These are phyloP conservation scores for Epirrhoe tristata DNA, from an alignment of 2,888 invertebrate species.

Conservation along the genomic window DNA sequence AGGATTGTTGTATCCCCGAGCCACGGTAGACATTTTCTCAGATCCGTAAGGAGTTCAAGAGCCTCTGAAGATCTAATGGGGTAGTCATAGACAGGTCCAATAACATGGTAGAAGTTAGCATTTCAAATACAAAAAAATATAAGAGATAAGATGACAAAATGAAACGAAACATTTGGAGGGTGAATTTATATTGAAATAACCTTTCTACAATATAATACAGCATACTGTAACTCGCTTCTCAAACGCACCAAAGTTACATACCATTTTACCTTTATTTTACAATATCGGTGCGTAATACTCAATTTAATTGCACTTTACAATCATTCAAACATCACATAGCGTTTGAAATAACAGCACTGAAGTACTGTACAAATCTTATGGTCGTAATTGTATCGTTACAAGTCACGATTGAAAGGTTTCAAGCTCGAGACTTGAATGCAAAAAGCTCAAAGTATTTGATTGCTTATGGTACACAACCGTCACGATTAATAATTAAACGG, in stretches of 20 bases:
- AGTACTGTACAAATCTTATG: constrained; percentile 7
- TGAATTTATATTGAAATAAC: constrained; percentile 83
- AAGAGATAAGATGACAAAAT: too few species aligned
- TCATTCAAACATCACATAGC: constrained; percentile 23
- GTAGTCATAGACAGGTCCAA: too few species aligned
- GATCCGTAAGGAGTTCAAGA: too few species aligned
- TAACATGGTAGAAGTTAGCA: too few species aligned
- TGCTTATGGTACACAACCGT: constrained; percentile 18
- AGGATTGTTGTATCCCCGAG: too few species aligned
- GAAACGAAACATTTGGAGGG: constrained; percentile 65
- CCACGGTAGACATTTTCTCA: too few species aligned
- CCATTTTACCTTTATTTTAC: constrained; percentile 51
- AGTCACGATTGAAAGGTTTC: constrained; percentile 1
- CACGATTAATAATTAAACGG: constrained; percentile 19
- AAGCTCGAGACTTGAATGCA: constrained; percentile 10
- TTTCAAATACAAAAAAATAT: too few species aligned
- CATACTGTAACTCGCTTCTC: constrained; percentile 69
- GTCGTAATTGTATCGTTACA: constrained; percentile 24
- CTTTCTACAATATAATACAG: constrained; percentile 82
- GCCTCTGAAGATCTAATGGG: too few species aligned
- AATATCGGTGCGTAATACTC: constrained; percentile 57
- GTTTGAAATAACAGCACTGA: constrained; percentile 15
- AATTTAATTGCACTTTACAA: constrained; percentile 39
- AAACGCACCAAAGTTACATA: constrained; percentile 49
- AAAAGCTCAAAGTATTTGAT: constrained; percentile 17